phyloP scores from a whole-genome alignment of 2,888 invertebrate genomes.

The Drosophila longiperda region DNA sequence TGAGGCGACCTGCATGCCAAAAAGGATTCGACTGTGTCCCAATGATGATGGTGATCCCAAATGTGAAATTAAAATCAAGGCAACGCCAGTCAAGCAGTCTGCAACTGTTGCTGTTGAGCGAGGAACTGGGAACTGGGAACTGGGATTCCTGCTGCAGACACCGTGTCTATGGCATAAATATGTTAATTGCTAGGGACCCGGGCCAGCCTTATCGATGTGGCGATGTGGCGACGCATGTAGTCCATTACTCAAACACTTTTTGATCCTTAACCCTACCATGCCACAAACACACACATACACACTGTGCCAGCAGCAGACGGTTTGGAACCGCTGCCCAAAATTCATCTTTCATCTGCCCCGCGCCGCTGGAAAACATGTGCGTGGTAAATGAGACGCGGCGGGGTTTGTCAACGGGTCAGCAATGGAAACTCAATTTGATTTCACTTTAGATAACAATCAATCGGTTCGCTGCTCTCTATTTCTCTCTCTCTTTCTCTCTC shows the following conservation, averaged over 20 bases:
- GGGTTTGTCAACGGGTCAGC: slow-evolving; percentile 62
- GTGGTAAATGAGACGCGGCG: slow-evolving; percentile 10
- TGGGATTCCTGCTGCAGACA: slow-evolving; percentile 61
- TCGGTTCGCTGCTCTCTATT: slow-evolving; percentile 54
- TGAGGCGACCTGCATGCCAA: slow-evolving; percentile 71
- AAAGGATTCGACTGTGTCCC: slow-evolving; percentile 47
- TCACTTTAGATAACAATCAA: slow-evolving; percentile 77
- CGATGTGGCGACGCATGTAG: slow-evolving; percentile 64
- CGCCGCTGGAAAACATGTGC: slow-evolving; percentile 42
- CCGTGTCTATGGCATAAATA: slow-evolving; percentile 73
- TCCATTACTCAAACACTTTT: slow-evolving; percentile 71
- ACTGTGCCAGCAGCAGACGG: slow-evolving; percentile 62
- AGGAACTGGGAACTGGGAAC: background rate
- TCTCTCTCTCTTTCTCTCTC: slow-evolving; percentile 19
- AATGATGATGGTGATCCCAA: slow-evolving; percentile 38
- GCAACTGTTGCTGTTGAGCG: slow-evolving; percentile 23
- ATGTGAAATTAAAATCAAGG: slow-evolving; percentile 64
- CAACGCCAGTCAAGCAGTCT: slow-evolving; percentile 71
- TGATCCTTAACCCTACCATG: slow-evolving; percentile 68
- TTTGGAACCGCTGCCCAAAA: slow-evolving; percentile 47
- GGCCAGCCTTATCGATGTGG: slow-evolving; percentile 64
- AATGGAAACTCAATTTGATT: slow-evolving; percentile 77
- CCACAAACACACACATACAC: slow-evolving; percentile 12
- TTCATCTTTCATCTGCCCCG: slow-evolving; percentile 65
- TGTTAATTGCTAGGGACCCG: slow-evolving; percentile 65